phyloP scores from a whole-genome alignment of 2,888 invertebrate species.

The Muschampia plurimacula region DNA sequence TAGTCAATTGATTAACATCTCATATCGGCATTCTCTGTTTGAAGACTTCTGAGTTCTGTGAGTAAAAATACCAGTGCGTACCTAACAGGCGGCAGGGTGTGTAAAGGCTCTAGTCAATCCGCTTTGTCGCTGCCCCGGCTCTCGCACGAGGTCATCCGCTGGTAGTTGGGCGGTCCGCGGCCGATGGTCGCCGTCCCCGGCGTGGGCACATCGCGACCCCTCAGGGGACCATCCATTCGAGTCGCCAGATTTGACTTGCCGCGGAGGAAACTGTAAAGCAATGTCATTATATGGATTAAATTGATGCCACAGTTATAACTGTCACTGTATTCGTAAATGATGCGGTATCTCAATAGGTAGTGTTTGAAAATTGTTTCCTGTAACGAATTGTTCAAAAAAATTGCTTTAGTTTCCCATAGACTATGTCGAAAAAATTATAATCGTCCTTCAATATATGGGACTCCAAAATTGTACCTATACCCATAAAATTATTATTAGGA shows the following conservation, averaged over 20 bases:
- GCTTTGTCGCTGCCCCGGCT: constrained; percentile 91
- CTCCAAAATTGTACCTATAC: no score
- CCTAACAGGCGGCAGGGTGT: constrained; percentile 83
- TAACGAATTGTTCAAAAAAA: no score
- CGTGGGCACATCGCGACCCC: constrained; percentile 87
- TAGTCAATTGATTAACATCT: no score
- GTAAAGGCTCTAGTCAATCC: constrained; percentile 93
- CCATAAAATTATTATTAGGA: no score
- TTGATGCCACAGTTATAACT: background rate
- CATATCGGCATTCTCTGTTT: no score
- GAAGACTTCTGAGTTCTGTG: no score
- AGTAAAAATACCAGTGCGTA: constrained; percentile 44
- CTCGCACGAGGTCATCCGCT: constrained; percentile 95
- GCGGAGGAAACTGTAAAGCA: constrained; percentile 92
- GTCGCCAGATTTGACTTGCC: constrained; percentile 90
- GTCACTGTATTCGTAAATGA: constrained; percentile 40
- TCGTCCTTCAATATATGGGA: no score
- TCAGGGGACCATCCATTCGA: constrained; percentile 77
- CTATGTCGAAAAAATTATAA: no score
- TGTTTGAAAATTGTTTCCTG: no score
- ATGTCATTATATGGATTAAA: background rate
- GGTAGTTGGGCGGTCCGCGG: constrained; percentile 90
- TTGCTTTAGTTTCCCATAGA: no score
- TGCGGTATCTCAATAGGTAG: no score
- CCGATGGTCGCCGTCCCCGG: constrained; percentile 89